phyloP scores from a whole-genome alignment of 2,113 vertebrate species.

The Ardeotis arabs region DNA sequence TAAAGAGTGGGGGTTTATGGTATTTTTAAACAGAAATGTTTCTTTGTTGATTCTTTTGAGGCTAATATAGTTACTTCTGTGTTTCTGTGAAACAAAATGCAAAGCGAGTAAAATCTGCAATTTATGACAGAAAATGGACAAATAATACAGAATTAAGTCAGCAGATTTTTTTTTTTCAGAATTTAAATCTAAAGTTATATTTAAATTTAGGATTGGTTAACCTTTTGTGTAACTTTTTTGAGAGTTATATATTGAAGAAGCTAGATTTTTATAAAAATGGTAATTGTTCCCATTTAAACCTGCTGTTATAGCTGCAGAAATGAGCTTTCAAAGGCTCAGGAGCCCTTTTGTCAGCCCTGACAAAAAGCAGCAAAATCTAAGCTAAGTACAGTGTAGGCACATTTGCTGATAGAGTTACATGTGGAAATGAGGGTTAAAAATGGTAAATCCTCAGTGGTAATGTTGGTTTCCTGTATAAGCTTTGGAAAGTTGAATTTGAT shows the following conservation, averaged over 20 bases:
- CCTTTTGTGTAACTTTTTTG: neutral
- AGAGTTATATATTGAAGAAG: neutral
- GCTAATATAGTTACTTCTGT: neutral
- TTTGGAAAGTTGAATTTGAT: neutral
- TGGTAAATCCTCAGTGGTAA: neutral
- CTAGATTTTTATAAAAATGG: neutral
- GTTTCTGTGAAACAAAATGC: neutral
- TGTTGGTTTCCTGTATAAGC: neutral
- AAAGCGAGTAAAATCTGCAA: neutral
- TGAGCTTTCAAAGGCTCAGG: neutral
- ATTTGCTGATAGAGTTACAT: neutral
- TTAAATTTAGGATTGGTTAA: neutral
- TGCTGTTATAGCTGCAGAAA: neutral
- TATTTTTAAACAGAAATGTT: neutral
- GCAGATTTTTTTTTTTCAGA: neutral
- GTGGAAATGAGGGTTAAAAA: constrained; percentile 27
- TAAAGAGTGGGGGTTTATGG: neutral
- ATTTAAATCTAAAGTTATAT: neutral
- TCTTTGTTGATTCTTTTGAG: neutral
- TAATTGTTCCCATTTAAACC: neutral
- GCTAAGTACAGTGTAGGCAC: neutral
- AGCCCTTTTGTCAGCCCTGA: neutral
- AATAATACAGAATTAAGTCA: neutral
- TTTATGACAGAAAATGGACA: neutral
- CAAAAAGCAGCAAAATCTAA: constrained; percentile 15